Conservation (phyloP, 2,797 vertebrate genomes). For the Propithecus perrieri region DNA sequence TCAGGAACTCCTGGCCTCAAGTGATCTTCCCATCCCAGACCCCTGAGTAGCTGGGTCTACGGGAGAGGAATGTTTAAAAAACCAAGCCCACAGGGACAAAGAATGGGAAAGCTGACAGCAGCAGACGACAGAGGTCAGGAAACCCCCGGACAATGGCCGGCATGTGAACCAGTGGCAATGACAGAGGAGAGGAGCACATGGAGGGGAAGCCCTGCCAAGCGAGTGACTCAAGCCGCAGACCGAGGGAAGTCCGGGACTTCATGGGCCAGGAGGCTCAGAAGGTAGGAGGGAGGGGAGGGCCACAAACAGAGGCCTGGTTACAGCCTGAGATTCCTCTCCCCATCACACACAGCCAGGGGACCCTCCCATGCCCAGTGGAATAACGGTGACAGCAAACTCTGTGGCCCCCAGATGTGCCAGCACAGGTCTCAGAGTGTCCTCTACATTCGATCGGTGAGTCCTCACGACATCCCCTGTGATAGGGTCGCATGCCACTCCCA, state of each 20-base stretch:
- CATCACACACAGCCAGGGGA: neutral
- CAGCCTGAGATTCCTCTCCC: neutral
- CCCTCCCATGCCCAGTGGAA: neutral
- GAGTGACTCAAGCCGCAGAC: rapidly evolving
- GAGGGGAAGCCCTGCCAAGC: too few relatives aligned
- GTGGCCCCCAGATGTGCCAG: neutral
- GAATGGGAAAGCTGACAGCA: neutral
- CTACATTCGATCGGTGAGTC: neutral
- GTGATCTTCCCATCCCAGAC: neutral
- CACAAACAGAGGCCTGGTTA: neutral
- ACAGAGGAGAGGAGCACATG: rapidly evolving
- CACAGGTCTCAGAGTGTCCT: neutral
- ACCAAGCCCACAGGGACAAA: neutral
- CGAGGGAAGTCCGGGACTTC: neutral
- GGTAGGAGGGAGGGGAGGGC: neutral
- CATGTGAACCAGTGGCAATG: neutral
- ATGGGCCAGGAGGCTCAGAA: too few relatives aligned
- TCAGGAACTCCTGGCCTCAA: neutral
- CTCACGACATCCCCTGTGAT: rapidly evolving
- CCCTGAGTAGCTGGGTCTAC: neutral
- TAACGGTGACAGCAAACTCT: neutral
- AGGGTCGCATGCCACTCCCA: neutral
- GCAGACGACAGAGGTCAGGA: neutral
- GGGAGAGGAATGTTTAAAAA: neutral
- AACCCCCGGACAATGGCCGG: rapidly evolving